phyloP scores from a whole-genome alignment of 2,888 invertebrate genomes.

The Drosophila stalkeri region DNA sequence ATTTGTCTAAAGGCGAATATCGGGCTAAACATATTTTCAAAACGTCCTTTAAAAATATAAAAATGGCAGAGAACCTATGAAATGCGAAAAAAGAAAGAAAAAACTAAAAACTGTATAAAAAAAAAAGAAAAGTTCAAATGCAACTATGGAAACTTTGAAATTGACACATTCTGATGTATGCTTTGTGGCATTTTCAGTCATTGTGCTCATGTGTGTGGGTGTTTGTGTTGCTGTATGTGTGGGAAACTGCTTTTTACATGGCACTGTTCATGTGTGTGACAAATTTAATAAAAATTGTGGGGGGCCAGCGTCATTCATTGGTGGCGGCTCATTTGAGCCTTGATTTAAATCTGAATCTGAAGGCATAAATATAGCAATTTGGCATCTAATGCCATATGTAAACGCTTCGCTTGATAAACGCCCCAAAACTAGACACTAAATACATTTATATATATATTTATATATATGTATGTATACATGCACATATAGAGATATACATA shows the following conservation, averaged over 20 bases:
- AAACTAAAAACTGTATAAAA: conserved; percentile 7
- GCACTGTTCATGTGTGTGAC: conserved; percentile 14
- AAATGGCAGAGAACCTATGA: neutral
- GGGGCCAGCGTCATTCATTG: conserved; percentile 33
- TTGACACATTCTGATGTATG: conserved; percentile 51
- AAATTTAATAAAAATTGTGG: conserved; percentile 30
- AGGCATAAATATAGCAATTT: conserved; percentile 50
- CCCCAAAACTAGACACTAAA: conserved; percentile 55
- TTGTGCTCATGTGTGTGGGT: conserved; percentile 2
- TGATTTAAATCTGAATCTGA: conserved; percentile 30
- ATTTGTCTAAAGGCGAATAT: neutral
- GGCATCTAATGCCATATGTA: conserved; percentile 31
- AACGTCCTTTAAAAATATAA: conserved; percentile 5
- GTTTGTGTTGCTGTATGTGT: conserved; percentile 9
- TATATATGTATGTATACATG: neutral
- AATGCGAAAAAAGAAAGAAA: conserved; percentile 6
- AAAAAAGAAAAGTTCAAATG: conserved; percentile 20
- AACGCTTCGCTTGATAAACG: conserved; percentile 52
- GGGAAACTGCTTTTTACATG: conserved; percentile 27
- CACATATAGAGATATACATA: neutral
- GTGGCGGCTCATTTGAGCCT: conserved; percentile 52
- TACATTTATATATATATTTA: conserved; percentile 21
- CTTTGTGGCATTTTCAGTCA: conserved; percentile 31
- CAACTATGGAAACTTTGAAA: conserved; percentile 36
- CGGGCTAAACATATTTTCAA: neutral